Conservation (phyloP, 2,888 invertebrate genomes). For the Macrophya alboannulata region DNA sequence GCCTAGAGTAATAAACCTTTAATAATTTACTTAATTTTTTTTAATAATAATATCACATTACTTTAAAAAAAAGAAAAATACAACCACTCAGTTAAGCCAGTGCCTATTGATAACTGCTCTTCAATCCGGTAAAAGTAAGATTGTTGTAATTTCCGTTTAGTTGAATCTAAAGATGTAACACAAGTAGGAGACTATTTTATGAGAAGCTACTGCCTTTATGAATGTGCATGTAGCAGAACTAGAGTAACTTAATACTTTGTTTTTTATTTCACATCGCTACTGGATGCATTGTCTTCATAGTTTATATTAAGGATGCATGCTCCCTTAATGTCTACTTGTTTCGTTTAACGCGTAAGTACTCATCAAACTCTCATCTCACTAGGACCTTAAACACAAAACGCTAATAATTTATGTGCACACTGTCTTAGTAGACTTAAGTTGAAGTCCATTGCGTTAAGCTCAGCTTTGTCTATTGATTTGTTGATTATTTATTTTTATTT, state of each 20-base stretch:
- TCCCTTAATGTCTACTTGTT: slow-evolving; percentile 69
- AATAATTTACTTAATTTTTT: not conserved
- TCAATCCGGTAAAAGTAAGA: slow-evolving; percentile 28
- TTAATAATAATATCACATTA: not conserved
- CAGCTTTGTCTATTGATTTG: not conserved
- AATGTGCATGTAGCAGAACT: slow-evolving; percentile 73
- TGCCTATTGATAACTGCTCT: slow-evolving; percentile 22
- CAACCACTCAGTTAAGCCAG: not conserved
- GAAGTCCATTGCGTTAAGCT: slow-evolving; percentile 3
- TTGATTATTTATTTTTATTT: not conserved
- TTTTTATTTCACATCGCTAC: slow-evolving; percentile 69
- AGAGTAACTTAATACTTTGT: slow-evolving; percentile 72
- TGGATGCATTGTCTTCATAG: slow-evolving; percentile 74
- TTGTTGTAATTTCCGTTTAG: slow-evolving; percentile 62
- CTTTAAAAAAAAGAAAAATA: slow-evolving; percentile 7
- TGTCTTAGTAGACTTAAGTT: not conserved
- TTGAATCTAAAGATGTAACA: slow-evolving; percentile 67
- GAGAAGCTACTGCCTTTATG: slow-evolving; percentile 72
- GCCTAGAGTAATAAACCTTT: not conserved
- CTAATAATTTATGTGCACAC: slow-evolving; percentile 9
- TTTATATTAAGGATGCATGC: slow-evolving; percentile 75
- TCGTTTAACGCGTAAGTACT: slow-evolving; percentile 69
- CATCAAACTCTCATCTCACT: slow-evolving; percentile 52
- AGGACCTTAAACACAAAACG: slow-evolving; percentile 8
- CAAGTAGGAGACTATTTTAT: slow-evolving; percentile 68